Base-by-base conservation (phyloP, 1,140 invertebrate genomes). In the Melanaphis sacchari region DNA sequence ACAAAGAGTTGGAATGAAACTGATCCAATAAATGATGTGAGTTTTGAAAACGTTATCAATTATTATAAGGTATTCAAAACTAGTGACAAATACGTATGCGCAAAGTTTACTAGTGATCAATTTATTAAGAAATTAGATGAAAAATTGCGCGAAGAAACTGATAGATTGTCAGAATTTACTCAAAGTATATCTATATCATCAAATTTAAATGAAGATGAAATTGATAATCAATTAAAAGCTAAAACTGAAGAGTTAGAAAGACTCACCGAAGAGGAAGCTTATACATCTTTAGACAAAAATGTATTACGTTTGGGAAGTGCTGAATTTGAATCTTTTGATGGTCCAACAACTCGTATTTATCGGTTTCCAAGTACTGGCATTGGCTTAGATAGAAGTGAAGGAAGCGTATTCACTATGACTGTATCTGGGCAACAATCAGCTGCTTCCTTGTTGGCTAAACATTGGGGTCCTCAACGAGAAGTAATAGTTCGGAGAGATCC, bases 391-490 rank as follows among this genome's bases (percentile, higher is more conserved):
- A 93, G 94, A 81, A 92, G 93, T 41, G 93, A 94, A 91, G 88
- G 41, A 92, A 93, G 66, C 24, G 91, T 52, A 52, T 93, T 85
- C 38, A 92, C 54, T 38, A 94, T 90, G 76, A 91, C 85, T 26
- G 88, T 93, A n/a, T 82, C 82, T 59, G 46, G 81, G 24, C 91
- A 84, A 82, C 94, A 94, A 41, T 88, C 94, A 40, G 94, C 95
- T 22, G 94, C 95, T 91, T 95, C 96, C 40, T 95, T 96, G 36
- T 95, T 96, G 93, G 97, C 97, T 22, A 98, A 98, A 94, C 97
- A 98, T 93, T 99, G 98, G 98, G 98, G 98, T 2, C 96, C 97
- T 0, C 97, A 98, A 54, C 96, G 98, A 94, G 96, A 96, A 6
- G 97, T 99, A 11, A 96, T 96, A 94, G 96, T 99, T 49, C 95